Percentiles rank a stretch among this genome's conserved stretches.
These are phyloP conservation scores for Himantopus leucocephalus DNA, from an alignment of 2,113 vertebrate genomes.

Conservation along the genomic window DNA sequence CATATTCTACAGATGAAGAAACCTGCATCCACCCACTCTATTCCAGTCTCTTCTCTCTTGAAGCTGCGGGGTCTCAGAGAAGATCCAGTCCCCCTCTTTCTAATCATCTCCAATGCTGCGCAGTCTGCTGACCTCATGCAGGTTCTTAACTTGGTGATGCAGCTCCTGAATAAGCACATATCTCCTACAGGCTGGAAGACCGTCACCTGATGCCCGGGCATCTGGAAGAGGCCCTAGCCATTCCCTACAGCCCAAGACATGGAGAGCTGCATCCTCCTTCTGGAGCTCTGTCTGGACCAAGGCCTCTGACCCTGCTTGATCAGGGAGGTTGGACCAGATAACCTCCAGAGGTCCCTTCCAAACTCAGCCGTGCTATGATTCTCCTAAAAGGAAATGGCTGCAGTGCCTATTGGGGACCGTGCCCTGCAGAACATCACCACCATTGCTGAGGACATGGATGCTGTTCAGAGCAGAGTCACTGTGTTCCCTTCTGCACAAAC, in stretches of 20 bases:
- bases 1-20: neutral
- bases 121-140: neutral
- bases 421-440: too few species aligned
- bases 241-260: neutral
- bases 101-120: neutral
- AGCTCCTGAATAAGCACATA: neutral
- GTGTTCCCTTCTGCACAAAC: neutral
- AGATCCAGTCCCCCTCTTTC: neutral
- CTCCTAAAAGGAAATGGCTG: neutral
- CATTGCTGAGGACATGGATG: neutral
- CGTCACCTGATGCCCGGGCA: neutral
- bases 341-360: neutral
- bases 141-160: neutral
- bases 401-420: neutral
- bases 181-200: neutral
- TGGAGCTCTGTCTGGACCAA: neutral
- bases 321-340: neutral
- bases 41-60: neutral
- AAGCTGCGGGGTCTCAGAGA: neutral
- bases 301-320: neutral
- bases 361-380: neutral
- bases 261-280: neutral
- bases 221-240: neutral
- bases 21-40: neutral
- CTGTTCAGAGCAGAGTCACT: neutral